Evolutionary conservation across 2,888 invertebrate species (phyloP).

Genomic region (Pristionchus entomophagus): DNA sequence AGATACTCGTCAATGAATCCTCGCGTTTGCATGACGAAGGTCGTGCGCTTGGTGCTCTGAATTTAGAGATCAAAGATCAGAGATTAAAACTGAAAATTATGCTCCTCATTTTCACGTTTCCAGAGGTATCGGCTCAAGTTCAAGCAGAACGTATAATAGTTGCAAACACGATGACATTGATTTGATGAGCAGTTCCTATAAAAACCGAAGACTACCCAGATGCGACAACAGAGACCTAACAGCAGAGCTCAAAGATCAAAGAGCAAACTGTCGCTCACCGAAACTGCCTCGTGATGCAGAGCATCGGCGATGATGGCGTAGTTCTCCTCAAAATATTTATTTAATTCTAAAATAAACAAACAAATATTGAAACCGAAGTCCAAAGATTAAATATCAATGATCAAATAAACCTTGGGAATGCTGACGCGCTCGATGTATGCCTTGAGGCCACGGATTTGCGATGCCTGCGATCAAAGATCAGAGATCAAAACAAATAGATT

Average conservation of each 20-base stretch:
- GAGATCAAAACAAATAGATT: not conserved
- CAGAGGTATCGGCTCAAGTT: too few relatives aligned
- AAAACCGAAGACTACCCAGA: too few relatives aligned
- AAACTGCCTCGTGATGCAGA: not conserved
- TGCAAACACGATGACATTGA: too few relatives aligned
- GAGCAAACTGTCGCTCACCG: not conserved
- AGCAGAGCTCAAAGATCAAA: not conserved
- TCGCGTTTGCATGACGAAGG: conserved; percentile 5
- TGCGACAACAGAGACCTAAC: too few relatives aligned
- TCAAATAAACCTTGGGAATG: too few relatives aligned
- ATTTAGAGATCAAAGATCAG: not conserved
- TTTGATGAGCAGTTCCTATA: too few relatives aligned
- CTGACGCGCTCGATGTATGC: conserved; percentile 61
- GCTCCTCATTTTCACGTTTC: too few relatives aligned
- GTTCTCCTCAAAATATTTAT: too few relatives aligned
- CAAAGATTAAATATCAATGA: too few relatives aligned
- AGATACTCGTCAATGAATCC: conserved; percentile 41
- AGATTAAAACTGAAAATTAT: not conserved
- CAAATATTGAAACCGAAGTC: too few relatives aligned
- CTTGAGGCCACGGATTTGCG: conserved; percentile 60
- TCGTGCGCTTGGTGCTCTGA: not conserved
- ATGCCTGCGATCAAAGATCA: conserved; percentile 49
- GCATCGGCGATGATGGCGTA: conserved; percentile 56
- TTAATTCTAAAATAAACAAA: too few relatives aligned
- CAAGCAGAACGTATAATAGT: too few relatives aligned